Conservation (phyloP, 1,140 invertebrate species). For the Aphelinus certus region DNA sequence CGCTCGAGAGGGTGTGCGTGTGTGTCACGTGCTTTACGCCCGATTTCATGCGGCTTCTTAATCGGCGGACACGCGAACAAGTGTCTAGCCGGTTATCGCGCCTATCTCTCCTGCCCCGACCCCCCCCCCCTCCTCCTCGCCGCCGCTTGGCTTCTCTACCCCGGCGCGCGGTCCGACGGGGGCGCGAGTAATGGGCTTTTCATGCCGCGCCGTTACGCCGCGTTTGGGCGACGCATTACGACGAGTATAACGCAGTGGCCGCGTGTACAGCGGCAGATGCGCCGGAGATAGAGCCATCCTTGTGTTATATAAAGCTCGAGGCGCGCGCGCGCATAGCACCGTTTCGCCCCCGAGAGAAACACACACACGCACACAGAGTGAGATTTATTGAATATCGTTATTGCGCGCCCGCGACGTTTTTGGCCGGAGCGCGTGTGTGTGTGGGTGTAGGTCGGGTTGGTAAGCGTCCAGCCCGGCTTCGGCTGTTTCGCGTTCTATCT, state of each 20-base stretch:
- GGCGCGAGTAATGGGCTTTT: slow-evolving; percentile 32
- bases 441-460: too few species aligned
- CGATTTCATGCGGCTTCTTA: slow-evolving; percentile 55
- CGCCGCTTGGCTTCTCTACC: neutral
- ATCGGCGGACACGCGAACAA: slow-evolving; percentile 44
- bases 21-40: slow-evolving; percentile 39
- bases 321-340: neutral
- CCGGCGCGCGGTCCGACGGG: neutral
- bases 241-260: neutral
- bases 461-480: too few species aligned
- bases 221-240: slow-evolving; percentile 7
- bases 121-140: neutral
- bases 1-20: neutral
- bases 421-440: too few species aligned
- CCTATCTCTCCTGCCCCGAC: neutral
- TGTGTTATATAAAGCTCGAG: neutral
- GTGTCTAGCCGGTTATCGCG: neutral
- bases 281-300: slow-evolving; percentile 27
- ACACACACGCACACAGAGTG: neutral
- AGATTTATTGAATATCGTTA: slow-evolving; percentile 16
- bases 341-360: too few species aligned
- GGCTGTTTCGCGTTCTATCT: too few species aligned
- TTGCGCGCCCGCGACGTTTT: neutral
- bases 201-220: slow-evolving; percentile 23
- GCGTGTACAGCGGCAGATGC: neutral